These are phyloP conservation scores for Esox masquinongy DNA, from an alignment of 2,797 vertebrate species.

Conservation along the genomic window DNA sequence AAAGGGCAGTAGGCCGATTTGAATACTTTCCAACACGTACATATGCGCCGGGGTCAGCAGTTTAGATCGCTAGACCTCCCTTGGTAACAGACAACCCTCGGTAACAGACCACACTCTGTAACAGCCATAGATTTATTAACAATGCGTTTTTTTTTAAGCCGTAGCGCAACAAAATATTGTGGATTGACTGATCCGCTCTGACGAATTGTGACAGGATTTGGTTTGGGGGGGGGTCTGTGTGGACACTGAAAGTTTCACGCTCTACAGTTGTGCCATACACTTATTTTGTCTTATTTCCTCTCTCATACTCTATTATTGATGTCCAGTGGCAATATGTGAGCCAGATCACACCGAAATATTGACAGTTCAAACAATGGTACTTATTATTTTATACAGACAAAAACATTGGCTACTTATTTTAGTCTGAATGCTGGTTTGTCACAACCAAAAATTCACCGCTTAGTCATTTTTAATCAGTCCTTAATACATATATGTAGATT, in stretches of 20 bases:
- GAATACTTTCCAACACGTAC: too few species aligned
- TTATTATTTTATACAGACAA: slow-evolving; percentile 27
- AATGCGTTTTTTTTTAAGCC: background rate
- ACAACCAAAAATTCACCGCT: background rate
- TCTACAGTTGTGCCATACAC: slow-evolving; percentile 87
- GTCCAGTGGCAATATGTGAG: slow-evolving; percentile 80
- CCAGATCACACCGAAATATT: slow-evolving; percentile 72
- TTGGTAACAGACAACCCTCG: too few species aligned
- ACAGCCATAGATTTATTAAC: background rate
- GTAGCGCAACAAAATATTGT: background rate
- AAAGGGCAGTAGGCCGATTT: too few species aligned
- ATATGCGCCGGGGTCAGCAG: too few species aligned
- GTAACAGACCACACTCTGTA: background rate
- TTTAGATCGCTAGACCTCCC: too few species aligned
- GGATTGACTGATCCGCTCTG: background rate
- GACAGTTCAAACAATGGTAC: slow-evolving; percentile 93
- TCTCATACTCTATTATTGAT: slow-evolving; percentile 44
- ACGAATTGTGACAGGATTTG: slow-evolving; percentile 28
- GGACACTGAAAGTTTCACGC: slow-evolving; percentile 77
- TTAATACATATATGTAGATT: background rate
- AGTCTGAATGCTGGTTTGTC: background rate
- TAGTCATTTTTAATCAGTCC: background rate
- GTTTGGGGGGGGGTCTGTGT: slow-evolving; percentile 59
- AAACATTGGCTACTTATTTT: slow-evolving; percentile 6
- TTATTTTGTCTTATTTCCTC: slow-evolving; percentile 75